Evolutionary conservation across 1,140 invertebrate species (phyloP).

Genomic region (Saccostrea cuccullata): DNA sequence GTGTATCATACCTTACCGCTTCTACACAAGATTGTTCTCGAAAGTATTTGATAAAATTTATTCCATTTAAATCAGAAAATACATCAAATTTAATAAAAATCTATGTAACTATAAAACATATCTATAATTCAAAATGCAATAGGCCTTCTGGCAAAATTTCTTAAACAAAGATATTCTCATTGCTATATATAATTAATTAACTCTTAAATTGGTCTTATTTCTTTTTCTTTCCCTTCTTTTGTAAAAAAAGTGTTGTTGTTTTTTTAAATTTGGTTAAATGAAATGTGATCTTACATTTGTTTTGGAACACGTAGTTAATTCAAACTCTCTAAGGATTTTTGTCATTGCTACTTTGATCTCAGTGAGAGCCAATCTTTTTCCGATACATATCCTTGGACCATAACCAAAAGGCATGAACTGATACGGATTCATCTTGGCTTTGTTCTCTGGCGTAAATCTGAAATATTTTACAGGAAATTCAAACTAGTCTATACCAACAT

Average conservation of each 20-base stretch:
- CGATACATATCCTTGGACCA: conserved; percentile 81
- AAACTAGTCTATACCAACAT: background rate
- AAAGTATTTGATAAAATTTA: too few species aligned
- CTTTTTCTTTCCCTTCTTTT: too few species aligned
- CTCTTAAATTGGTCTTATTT: too few species aligned
- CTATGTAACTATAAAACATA: too few species aligned
- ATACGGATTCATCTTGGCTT: conserved; percentile 76
- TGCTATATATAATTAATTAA: too few species aligned
- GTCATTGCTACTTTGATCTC: conserved; percentile 59
- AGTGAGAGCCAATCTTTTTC: conserved; percentile 54
- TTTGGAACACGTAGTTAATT: conserved; percentile 40
- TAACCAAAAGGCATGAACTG: conserved; percentile 82
- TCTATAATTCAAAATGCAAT: too few species aligned
- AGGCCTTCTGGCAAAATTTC: too few species aligned
- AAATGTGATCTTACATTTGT: conserved; percentile 48
- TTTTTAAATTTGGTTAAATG: background rate
- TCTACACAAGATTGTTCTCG: too few species aligned
- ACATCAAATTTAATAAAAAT: too few species aligned
- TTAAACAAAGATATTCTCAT: too few species aligned
- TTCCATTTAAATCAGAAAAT: too few species aligned
- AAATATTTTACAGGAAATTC: background rate
- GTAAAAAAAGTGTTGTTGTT: background rate
- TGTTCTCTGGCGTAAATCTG: conserved; percentile 65
- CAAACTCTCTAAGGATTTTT: conserved; percentile 55
- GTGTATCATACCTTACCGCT: too few species aligned